A percentile compares a stretch with the other conserved stretches of the same genome.
Conservation (phyloP, 35 echinoderm and acorn worm species). For the Holothuria glaberrima region DNA sequence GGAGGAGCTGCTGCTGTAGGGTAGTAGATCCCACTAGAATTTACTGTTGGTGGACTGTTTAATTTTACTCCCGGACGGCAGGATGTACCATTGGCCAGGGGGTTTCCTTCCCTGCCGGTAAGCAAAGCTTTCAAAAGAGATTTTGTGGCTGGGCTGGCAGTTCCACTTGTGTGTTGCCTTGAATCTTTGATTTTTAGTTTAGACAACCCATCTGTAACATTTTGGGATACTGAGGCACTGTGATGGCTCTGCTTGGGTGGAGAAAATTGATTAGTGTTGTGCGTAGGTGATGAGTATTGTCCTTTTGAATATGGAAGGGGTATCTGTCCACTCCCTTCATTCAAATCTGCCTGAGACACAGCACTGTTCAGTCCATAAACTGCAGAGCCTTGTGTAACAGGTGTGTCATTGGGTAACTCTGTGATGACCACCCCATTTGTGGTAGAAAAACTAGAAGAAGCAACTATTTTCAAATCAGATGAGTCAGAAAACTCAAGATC, state of each 20-base stretch:
- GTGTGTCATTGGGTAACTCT: conserved; percentile 8
- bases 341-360: neutral
- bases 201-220: conserved; percentile 92
- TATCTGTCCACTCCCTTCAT: neutral
- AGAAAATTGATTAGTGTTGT: neutral
- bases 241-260: neutral
- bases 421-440: neutral
- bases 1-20: conserved; percentile 19
- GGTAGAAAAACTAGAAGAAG: neutral
- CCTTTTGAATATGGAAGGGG: conserved; percentile 13
- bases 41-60: neutral
- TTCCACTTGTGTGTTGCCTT: neutral
- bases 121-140: conserved; percentile 85
- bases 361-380: neutral
- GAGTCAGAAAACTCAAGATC: conserved; percentile 39
- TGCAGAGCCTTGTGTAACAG: neutral
- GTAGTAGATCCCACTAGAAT: conserved; percentile 35
- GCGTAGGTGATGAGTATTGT: conserved; percentile 41
- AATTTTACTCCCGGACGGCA: conserved; percentile 10
- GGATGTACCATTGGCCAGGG: neutral
- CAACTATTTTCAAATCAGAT: conserved; percentile 38
- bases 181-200: conserved; percentile 91
- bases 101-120: conserved; percentile 58
- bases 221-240: neutral
- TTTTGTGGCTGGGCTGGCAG: conserved; percentile 35